These are phyloP conservation scores for Megaustenia siamemsis DNA, from an alignment of 2,888 invertebrate genomes.

Conservation along the genomic window DNA sequence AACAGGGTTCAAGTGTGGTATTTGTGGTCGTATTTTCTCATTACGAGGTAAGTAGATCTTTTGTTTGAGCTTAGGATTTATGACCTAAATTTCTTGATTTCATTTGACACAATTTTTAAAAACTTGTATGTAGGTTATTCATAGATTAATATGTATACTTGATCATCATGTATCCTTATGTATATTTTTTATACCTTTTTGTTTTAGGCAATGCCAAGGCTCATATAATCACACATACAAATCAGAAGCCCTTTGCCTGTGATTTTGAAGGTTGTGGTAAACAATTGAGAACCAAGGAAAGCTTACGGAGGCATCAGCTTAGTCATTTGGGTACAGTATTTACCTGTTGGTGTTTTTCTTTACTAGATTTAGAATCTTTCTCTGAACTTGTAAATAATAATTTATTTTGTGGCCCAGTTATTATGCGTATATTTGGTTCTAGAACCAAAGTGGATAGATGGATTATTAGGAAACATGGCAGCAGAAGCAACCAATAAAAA, in stretches of 20 bases:
- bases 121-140: no score
- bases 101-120: neutral
- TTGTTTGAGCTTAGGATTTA: neutral
- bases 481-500: no score
- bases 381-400: neutral
- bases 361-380: neutral
- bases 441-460: no score
- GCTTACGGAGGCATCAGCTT: constrained; percentile 72
- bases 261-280: constrained; percentile 70
- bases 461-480: no score
- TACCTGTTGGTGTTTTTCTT: neutral
- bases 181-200: neutral
- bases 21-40: constrained; percentile 67
- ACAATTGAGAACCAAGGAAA: constrained; percentile 73
- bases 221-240: constrained; percentile 71
- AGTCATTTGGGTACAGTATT: constrained; percentile 67
- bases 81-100: neutral
- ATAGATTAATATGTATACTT: no score
- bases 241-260: constrained; percentile 72
- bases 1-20: constrained; percentile 63
- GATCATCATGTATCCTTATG: neutral
- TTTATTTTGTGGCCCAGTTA: no score
- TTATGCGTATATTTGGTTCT: no score
- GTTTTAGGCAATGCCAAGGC: constrained; percentile 74
- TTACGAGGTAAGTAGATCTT: constrained; percentile 64